Conservation (phyloP, 1,140 invertebrate species). For the Pararge aegeria region DNA sequence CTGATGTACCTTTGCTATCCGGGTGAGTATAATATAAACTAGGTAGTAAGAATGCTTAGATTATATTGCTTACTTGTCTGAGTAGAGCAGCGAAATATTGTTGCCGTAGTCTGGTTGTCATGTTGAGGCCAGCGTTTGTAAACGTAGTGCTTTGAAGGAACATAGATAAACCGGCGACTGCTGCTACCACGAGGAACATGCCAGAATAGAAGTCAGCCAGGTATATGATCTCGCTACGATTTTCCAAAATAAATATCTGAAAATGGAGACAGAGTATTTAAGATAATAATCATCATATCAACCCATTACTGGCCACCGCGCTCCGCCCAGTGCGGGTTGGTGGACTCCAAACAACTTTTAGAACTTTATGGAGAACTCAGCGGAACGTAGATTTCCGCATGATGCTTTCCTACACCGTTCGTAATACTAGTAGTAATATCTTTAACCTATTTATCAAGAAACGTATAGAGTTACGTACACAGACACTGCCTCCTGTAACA, state of each 20-base stretch:
- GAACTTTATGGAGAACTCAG: too few species aligned
- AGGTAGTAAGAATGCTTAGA: background rate
- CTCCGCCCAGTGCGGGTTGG: too few species aligned
- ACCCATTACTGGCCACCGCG: background rate
- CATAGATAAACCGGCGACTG: conserved; percentile 81
- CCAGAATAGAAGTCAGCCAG: conserved; percentile 65
- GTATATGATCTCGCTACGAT: conserved; percentile 49
- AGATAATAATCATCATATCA: background rate
- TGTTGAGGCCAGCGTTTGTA: conserved; percentile 87
- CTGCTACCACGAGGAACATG: conserved; percentile 68
- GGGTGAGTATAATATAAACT: too few species aligned
- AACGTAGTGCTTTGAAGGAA: conserved; percentile 89
- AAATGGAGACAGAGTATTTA: conserved; percentile 26
- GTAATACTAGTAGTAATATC: too few species aligned
- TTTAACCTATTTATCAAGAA: too few species aligned
- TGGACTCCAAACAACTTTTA: too few species aligned
- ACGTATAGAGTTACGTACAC: too few species aligned
- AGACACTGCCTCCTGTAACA: too few species aligned
- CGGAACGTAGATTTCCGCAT: too few species aligned
- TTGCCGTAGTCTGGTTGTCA: conserved; percentile 87
- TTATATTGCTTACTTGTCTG: conserved; percentile 47
- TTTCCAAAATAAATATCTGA: conserved; percentile 59
- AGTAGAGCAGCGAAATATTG: conserved; percentile 67
- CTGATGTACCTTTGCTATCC: too few species aligned
- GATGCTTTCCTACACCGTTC: too few species aligned